Conservation (phyloP, 2,113 vertebrate species). For the Arvicanthis niloticus region DNA sequence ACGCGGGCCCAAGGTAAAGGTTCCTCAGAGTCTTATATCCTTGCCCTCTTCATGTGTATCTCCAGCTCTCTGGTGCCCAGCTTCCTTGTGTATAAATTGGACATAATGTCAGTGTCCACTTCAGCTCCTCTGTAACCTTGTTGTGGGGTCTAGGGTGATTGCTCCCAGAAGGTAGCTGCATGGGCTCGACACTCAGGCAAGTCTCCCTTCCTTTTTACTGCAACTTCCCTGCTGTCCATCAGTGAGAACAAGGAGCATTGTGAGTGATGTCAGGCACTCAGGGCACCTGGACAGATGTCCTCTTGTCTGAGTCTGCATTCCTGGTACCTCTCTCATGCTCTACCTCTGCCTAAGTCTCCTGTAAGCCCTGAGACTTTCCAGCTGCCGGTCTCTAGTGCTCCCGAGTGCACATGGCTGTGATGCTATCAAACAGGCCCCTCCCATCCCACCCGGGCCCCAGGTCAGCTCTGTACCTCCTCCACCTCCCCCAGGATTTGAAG, state of each 20-base stretch:
- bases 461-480: background rate
- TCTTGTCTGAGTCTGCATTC: accelerated
- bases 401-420: accelerated
- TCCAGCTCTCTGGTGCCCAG: background rate
- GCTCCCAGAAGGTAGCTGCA: background rate
- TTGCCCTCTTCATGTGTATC: background rate
- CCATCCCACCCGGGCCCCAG: background rate
- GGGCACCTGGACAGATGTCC: background rate
- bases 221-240: background rate
- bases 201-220: background rate
- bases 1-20: accelerated
- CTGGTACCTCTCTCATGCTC: background rate
- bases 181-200: accelerated
- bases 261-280: background rate
- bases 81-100: background rate
- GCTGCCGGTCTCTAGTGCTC: background rate
- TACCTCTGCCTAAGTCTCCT: background rate
- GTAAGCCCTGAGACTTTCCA: background rate
- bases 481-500: slow-evolving; percentile 30
- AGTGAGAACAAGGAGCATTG: accelerated
- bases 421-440: background rate
- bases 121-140: accelerated
- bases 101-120: accelerated
- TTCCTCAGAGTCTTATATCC: background rate
- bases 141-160: background rate